Conservation (phyloP, 2,797 vertebrate species). For the Octomys mimax region DNA sequence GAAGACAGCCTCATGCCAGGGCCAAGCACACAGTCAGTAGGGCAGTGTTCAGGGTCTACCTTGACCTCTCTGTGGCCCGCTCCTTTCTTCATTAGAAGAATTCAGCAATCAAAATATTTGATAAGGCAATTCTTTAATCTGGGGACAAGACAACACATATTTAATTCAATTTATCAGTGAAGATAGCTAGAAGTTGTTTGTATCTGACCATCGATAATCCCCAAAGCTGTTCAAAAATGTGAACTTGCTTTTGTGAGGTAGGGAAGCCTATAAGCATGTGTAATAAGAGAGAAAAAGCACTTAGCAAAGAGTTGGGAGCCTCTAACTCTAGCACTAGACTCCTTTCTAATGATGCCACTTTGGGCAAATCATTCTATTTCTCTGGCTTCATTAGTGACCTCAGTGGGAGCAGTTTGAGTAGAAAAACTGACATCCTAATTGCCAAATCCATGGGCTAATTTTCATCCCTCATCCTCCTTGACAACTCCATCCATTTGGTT, state of each 20-base stretch:
- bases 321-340: constrained; percentile 58
- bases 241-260: not conserved
- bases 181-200: constrained; percentile 23
- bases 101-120: constrained; percentile 44
- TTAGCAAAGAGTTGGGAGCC: constrained; percentile 29
- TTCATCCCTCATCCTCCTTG: constrained; percentile 68
- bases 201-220: not conserved
- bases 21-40: not conserved
- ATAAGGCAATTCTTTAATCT: constrained; percentile 15
- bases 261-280: not conserved
- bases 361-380: constrained; percentile 76
- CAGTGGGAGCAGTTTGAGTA: constrained; percentile 68
- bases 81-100: constrained; percentile 22
- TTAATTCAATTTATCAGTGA: constrained; percentile 36
- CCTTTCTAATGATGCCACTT: constrained; percentile 67
- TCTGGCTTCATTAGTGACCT: constrained; percentile 81
- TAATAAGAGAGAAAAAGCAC: constrained; percentile 63
- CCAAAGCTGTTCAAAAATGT: constrained; percentile 16
- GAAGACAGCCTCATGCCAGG: not conserved
- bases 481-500: constrained; percentile 41
- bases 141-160: constrained; percentile 40
- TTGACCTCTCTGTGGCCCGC: not conserved
- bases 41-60: not conserved
- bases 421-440: constrained; percentile 81
- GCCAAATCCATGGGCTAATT: constrained; percentile 79